Evolutionary conservation across 2,888 invertebrate genomes (phyloP), one percentile per base, ranked within the genome.

Genomic region (Pseudococcus viburni): DNA sequence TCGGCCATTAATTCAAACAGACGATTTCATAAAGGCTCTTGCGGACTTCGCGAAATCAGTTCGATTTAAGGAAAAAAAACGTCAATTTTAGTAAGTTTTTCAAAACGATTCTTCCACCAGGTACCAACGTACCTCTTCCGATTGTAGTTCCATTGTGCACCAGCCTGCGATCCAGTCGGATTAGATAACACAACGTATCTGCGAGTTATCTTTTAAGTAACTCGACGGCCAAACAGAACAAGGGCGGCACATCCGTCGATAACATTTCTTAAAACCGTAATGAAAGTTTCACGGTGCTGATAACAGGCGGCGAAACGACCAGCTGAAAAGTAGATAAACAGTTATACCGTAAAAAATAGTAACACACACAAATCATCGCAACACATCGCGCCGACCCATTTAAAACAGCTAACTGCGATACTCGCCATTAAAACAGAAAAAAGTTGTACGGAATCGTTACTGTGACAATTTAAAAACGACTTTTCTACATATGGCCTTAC

Each of bases 11-110:
- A 93, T 92, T 98, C 89, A 99, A 93, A 90, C 97, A 96, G 8
- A 99, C 99, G 89, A 99, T 97, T 93, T 99, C 99, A 92, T 98
- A 98, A 90, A 99, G n/a, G 93, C 92, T 99, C 99, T 91, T 99
- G 98, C 0, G 99, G 98, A 86, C 96, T 96, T 89, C 99, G 95
- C 2, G 97, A 94, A 85, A 98, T 94, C 89, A 99, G 93, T 91
- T 98, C 97, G 90, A 97, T 95, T 92, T 92, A 90, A 19, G 90
- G 89, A 17, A 17, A 51, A 51, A 1, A 51, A 51, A 7, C 51
- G 12, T 51, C 12, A 1, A 6, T 3, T 12, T 46, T 46, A 11
- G 1, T 15, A 51, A 15, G 4, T 15, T 12, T 17, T 15, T 15
- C 51, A 1, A 46, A 46, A 8, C 17, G 0, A 0, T 15, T n/a